A percentile compares a stretch with the other conserved stretches of the same genome.
phyloP scores from a whole-genome alignment of 1,140 invertebrate genomes.

The Heliconius hermathena region DNA sequence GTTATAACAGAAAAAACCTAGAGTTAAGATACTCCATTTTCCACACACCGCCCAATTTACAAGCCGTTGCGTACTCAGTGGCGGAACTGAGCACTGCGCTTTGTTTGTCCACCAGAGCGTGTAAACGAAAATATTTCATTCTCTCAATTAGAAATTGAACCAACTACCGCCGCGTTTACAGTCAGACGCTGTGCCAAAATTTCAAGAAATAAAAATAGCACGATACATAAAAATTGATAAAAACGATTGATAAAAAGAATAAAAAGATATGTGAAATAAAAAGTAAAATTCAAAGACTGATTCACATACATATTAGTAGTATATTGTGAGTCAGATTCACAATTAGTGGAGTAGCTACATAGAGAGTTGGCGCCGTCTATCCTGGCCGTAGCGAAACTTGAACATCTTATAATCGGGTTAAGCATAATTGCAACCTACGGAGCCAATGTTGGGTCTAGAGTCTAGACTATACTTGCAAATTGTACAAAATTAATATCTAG shows the following conservation, averaged over 20 bases:
- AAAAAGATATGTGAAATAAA: not conserved
- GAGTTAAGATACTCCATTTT: too few species aligned
- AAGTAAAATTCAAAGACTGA: slow-evolving; percentile 7
- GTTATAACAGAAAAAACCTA: too few species aligned
- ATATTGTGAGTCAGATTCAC: slow-evolving; percentile 10
- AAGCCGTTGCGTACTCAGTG: too few species aligned
- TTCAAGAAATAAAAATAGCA: not conserved
- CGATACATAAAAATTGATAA: not conserved
- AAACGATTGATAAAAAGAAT: not conserved
- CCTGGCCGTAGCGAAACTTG: slow-evolving; percentile 6
- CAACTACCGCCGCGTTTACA: too few species aligned
- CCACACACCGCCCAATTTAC: too few species aligned
- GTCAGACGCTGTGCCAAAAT: too few species aligned
- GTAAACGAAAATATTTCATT: too few species aligned
- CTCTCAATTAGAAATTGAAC: too few species aligned
- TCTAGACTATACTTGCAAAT: not conserved
- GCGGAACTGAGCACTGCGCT: too few species aligned
- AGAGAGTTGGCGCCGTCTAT: slow-evolving; percentile 15
- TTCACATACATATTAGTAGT: slow-evolving; percentile 1
- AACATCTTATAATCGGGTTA: slow-evolving; percentile 18
- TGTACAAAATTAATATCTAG: not conserved
- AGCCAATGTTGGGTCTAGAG: not conserved
- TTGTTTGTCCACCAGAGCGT: too few species aligned
- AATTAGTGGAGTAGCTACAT: not conserved
- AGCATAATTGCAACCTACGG: slow-evolving; percentile 15